Conservation (phyloP, 2,113 vertebrate species). For the Oostethus manadensis region DNA sequence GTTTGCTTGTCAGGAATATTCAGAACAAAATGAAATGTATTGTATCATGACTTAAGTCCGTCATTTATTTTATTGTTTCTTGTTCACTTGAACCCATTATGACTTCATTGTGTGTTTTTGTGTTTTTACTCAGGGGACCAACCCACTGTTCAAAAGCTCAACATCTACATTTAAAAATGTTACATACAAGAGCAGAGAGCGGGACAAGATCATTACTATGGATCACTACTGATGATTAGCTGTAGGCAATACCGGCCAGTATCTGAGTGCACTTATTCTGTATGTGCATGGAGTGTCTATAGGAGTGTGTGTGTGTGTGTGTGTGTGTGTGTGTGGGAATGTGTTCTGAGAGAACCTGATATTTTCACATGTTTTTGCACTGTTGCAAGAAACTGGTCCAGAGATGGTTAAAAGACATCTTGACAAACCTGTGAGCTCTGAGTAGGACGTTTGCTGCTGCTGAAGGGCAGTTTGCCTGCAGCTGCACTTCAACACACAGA, state of each 20-base stretch:
- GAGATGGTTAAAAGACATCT: conserved; percentile 30
- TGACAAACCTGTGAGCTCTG: conserved; percentile 34
- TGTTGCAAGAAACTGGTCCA: conserved; percentile 22
- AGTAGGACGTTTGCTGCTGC: conserved; percentile 51
- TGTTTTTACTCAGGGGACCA: conserved; percentile 80
- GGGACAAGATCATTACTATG: conserved; percentile 65
- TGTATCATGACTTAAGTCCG: too few species aligned
- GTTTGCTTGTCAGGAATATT: too few species aligned
- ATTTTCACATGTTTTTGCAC: conserved; percentile 3
- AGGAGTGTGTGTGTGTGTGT: not conserved
- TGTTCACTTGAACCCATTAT: not conserved
- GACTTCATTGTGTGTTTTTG: conserved; percentile 8
- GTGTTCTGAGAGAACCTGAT: not conserved
- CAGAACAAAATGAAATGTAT: too few species aligned
- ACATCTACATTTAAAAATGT: conserved; percentile 96
- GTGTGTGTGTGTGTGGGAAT: not conserved
- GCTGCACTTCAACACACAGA: conserved; percentile 54
- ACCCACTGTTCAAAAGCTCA: conserved; percentile 92
- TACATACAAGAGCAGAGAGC: conserved; percentile 83
- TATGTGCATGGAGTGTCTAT: conserved; percentile 24
- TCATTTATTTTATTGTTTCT: too few species aligned
- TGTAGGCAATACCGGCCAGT: conserved; percentile 35
- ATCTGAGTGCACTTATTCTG: conserved; percentile 50
- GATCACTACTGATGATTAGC: conserved; percentile 64
- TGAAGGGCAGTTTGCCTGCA: conserved; percentile 26